Conservation (phyloP, 2,888 invertebrate species). For the Choristoneura rosaceana region DNA sequence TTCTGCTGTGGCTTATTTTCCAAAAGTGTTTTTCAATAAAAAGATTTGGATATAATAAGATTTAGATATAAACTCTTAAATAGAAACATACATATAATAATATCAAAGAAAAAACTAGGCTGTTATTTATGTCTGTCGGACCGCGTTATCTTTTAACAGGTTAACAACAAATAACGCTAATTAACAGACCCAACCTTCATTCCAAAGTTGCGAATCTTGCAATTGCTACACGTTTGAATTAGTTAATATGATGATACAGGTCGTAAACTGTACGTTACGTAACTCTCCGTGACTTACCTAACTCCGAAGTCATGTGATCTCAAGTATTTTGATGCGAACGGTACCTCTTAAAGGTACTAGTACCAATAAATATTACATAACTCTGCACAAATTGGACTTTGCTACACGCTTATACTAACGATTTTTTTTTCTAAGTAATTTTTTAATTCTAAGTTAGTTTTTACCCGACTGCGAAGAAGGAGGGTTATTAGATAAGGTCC, state of each 20-base stretch:
- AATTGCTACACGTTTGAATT: slow-evolving; percentile 18
- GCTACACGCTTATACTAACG: neutral
- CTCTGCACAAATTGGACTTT: neutral
- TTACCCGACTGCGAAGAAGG: too few relatives aligned
- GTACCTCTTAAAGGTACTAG: slow-evolving; percentile 2
- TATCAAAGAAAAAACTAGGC: too few relatives aligned
- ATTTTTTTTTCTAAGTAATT: too few relatives aligned
- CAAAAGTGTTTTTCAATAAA: too few relatives aligned
- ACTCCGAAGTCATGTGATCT: slow-evolving; percentile 32
- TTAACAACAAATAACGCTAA: neutral
- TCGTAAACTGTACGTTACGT: slow-evolving; percentile 15
- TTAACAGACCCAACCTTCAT: neutral
- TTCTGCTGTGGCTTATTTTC: too few relatives aligned
- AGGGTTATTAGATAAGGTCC: too few relatives aligned
- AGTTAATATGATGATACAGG: slow-evolving; percentile 29
- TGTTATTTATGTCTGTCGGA: neutral
- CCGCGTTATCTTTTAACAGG: neutral
- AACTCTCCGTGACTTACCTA: slow-evolving; percentile 32
- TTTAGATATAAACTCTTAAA: too few relatives aligned
- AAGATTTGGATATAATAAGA: too few relatives aligned
- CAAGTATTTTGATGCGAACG: slow-evolving; percentile 27
- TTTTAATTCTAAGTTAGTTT: too few relatives aligned
- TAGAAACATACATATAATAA: too few relatives aligned
- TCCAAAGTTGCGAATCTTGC: slow-evolving; percentile 29
- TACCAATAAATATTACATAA: neutral